Conservation (phyloP, 37 sponge, comb jelly and placozoan species). For the Cliona cf. orientalis region DNA sequence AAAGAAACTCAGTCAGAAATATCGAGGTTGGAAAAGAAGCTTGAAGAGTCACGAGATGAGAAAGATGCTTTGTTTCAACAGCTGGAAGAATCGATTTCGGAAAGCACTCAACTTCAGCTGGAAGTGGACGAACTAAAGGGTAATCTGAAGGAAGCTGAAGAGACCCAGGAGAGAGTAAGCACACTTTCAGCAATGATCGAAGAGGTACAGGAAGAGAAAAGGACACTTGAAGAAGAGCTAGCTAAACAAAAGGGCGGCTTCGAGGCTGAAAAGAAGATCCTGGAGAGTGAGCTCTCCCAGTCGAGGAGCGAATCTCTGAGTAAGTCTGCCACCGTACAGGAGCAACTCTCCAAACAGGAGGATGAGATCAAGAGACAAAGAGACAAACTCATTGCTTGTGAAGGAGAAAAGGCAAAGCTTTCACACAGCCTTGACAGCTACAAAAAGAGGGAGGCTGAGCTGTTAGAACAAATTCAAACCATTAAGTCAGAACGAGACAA, state of each 20-base stretch:
- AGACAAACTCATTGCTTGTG: no score
- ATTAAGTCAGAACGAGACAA: no score
- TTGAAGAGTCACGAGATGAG: constrained; percentile 5
- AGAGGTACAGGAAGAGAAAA: background rate
- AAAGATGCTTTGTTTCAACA: constrained; percentile 32
- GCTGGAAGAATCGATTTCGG: constrained; percentile 18
- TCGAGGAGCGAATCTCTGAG: constrained; percentile 5
- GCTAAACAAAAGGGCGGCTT: background rate
- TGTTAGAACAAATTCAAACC: no score
- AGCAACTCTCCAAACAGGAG: no score
- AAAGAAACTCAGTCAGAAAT: background rate
- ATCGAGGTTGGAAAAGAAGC: background rate
- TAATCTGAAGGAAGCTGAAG: background rate
- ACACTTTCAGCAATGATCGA: no score
- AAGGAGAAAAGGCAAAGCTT: no score
- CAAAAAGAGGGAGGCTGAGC: no score
- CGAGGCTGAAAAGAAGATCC: background rate
- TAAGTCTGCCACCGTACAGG: no score
- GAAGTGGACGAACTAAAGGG: background rate
- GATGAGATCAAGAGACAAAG: no score
- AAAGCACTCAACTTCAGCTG: constrained; percentile 3
- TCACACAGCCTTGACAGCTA: no score
- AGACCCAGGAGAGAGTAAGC: background rate
- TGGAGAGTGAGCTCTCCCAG: background rate
- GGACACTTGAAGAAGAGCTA: background rate